Evolutionary conservation across 1,140 invertebrate genomes (phyloP), one percentile per base, ranked within the genome.

Genomic region (Musca vetustissima): DNA sequence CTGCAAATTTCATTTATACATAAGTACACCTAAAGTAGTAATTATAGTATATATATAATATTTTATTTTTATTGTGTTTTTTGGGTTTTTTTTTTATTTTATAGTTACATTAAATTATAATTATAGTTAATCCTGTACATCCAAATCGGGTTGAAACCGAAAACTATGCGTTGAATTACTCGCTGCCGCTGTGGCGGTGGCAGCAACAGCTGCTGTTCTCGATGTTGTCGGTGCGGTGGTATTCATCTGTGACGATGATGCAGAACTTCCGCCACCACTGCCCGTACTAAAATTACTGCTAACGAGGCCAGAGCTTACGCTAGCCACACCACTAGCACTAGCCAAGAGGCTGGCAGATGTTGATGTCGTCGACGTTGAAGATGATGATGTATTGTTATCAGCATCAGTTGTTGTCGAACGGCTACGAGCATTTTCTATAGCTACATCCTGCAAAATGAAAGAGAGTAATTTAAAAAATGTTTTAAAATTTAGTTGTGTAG

Each of bases 81-180:
- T n/a, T n/a, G n/a, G n/a, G 64, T 53, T 66, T 66, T 66, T 52
- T 66, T 52, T 53, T n/a, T n/a, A n/a, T n/a, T n/a, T n/a, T n/a
- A n/a, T 53, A 19, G 13, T 50, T 66, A 66, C 25, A 43, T 55
- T 67, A 53, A 49, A 7, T 69, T 69, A 65, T 47, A 65, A 47
- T 66, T 61, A 67, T 32, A 66, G 24, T 67, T 67, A 69, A 57
- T 69, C 68, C 61, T 66, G 68, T 24, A 69, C 43, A 43, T 36
- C 57, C 59, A 70, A 13, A n/a, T 80, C 78, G 55, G 78, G 75
- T 55, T 75, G 74, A 71, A 79, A 71, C 50, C 76, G 78, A 73
- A 81, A 78, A 68, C 76, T 72, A 70, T 81, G 76, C 69, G 78
- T 76, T 36, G 73, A 76, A 64, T 79, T 81, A 70, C 79, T 81